Conservation (phyloP, 2,113 vertebrate genomes). For the Mormyrus lacerda region DNA sequence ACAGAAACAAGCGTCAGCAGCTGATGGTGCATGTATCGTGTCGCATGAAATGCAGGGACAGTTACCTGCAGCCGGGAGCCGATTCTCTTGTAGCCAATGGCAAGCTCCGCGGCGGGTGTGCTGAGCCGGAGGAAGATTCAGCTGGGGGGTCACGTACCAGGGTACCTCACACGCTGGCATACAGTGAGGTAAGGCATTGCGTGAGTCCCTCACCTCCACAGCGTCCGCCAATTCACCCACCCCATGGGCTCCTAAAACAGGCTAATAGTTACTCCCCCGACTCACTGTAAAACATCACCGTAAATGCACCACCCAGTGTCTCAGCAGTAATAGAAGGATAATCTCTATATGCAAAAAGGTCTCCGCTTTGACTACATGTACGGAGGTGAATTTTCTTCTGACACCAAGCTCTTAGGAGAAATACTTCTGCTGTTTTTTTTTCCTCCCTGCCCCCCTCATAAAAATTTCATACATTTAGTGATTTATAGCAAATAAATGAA, state of each 20-base stretch:
- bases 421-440: neutral
- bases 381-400: slow-evolving; percentile 2
- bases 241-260: neutral
- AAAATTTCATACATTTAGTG: slow-evolving; percentile 4
- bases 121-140: slow-evolving; percentile 41
- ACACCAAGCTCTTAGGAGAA: neutral
- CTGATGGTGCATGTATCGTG: neutral
- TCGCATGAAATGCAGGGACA: slow-evolving; percentile 41
- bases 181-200: slow-evolving; percentile 43
- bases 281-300: neutral
- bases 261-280: neutral
- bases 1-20: neutral
- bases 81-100: slow-evolving; percentile 50
- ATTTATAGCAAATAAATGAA: neutral
- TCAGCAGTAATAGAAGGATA: neutral
- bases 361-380: neutral
- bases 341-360: neutral
- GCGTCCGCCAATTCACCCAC: neutral
- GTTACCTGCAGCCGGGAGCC: slow-evolving; percentile 43
- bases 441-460: neutral
- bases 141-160: slow-evolving; percentile 25
- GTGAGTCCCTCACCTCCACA: neutral
- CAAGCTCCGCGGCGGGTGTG: slow-evolving; percentile 49
- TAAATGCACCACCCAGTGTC: neutral
- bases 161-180: slow-evolving; percentile 35